Base-by-base conservation (phyloP, 2,888 invertebrate genomes). In the Diaphora mendica region DNA sequence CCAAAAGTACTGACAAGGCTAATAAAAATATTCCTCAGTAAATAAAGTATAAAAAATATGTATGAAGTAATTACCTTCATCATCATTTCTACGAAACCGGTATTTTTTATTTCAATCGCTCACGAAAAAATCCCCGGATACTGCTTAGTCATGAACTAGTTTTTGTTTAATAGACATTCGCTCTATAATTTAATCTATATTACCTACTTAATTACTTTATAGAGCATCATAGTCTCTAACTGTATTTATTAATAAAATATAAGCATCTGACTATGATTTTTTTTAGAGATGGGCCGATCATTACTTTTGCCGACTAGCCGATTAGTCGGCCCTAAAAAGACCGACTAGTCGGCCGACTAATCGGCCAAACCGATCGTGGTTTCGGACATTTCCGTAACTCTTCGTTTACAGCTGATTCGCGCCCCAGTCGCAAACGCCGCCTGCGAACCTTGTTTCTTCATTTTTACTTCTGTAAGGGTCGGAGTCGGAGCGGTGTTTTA, bases 71-170 rank as follows among this genome's bases (percentile, higher is more conserved):
- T 30, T 59, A 59, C 5, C 3, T 59, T 59, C 59, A 59, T 62
- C 62, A 62, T 26, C 30, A 62, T 30, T 62, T 20, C 67, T 48
- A 26, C 20, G 48, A 59, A 44, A 64, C 48, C 26, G 42, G 68
- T 67, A 44, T 15, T 68, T 62, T 64, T 67, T 68, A 44, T 59
- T 8, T 26, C 20, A 48, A 42, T 30, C 39, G 59, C 15, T 33
- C 39, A 42, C 33, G n/a, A 65, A 67, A 72, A 68, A 68, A 35
- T 55, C 67, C 72, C 72, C 68, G 33, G 13, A 35, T 15, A 23
- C 48, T 42, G 68, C 39, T 65, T 64, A 65, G 64, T 73, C 73
- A 68, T 55, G 9, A 69, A 59, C 68, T 44, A 35, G 51, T 68
- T 68, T 7, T 62, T 62, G 62, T 62, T 30, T 62, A 30, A 17